Evolutionary conservation across 2,888 invertebrate genomes (phyloP), one percentile per base, ranked within the genome.

Genomic region (Stenurella melanura): DNA sequence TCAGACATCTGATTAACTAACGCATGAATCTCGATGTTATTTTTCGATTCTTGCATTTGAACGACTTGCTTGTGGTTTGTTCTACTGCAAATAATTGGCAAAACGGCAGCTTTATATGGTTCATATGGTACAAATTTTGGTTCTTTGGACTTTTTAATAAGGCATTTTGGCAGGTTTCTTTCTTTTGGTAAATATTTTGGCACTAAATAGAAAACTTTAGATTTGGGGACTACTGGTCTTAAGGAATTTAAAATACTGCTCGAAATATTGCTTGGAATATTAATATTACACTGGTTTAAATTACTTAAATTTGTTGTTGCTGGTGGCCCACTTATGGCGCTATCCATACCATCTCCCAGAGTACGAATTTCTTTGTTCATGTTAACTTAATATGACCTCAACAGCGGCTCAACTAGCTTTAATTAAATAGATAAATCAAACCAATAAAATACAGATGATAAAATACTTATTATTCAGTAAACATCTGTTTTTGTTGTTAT

Each of bases 101-200:
- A 95, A 0, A 96, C 94, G 68, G 96, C 96, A 17, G 94, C 96
- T 85, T 96, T 94, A 86, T 96, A 97, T 0, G 97, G 97, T 86
- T 97, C 97, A 83, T 95, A 96, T 0, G 97, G 97, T 50, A 97
- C 93, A 88, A 96, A 97, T 87, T 95, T 96, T 0, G 96, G 96
- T 81, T 94, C 94, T 85, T 92, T 91, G 0, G 90, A 89, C 85
- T 93, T 94, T 60, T 84, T 83, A 12, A 92, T 89, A 68, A 91
- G 89, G 78, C 90, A 90, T 58, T 90, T 90, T 17, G 91, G 90
- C 67, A 91, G 91, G 83, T 92, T 93, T 82, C 92, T 92, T 60
- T 92, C 91, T 17, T 91, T 90, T 72, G 90, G 91, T 50, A 93
- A 90, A 78, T 93, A 90, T 83, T 92, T 93, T 12, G 95, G 94